Evolutionary conservation across 2,888 invertebrate species (phyloP).

Genomic region (Eupithecia inturbata): DNA sequence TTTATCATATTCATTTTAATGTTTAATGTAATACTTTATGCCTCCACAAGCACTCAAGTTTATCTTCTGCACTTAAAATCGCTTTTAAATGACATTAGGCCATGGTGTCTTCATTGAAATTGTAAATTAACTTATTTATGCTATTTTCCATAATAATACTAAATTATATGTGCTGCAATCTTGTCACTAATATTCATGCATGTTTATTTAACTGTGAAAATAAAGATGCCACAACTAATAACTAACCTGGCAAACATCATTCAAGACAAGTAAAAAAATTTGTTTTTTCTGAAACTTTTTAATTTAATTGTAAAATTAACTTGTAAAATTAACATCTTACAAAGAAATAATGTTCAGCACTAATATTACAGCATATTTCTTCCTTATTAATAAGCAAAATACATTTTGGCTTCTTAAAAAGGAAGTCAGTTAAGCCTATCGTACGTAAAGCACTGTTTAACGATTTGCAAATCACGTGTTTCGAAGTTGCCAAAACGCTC

Average conservation of each 20-base stretch:
- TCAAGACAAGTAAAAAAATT: neutral
- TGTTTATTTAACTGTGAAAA: neutral
- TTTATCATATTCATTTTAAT: conserved; percentile 16
- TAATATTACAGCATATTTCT: neutral
- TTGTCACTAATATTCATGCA: neutral
- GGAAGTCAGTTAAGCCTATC: neutral
- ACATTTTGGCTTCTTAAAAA: too few relatives aligned
- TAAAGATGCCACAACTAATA: neutral
- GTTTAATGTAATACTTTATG: conserved; percentile 8
- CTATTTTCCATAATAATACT: neutral
- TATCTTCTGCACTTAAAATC: conserved; percentile 42
- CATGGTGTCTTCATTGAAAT: conserved; percentile 40
- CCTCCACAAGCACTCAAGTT: conserved; percentile 11
- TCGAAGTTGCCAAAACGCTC: neutral
- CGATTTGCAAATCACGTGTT: neutral
- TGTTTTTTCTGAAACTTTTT: neutral
- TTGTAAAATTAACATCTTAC: neutral
- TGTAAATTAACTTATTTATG: neutral
- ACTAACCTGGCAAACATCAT: neutral
- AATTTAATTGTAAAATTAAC: neutral
- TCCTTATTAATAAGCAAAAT: neutral
- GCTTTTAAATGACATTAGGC: conserved; percentile 50
- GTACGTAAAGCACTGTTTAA: neutral
- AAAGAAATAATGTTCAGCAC: neutral
- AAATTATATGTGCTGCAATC: neutral